phyloP scores from a whole-genome alignment of 2,888 invertebrate species.

The Flexamia atlantica region DNA sequence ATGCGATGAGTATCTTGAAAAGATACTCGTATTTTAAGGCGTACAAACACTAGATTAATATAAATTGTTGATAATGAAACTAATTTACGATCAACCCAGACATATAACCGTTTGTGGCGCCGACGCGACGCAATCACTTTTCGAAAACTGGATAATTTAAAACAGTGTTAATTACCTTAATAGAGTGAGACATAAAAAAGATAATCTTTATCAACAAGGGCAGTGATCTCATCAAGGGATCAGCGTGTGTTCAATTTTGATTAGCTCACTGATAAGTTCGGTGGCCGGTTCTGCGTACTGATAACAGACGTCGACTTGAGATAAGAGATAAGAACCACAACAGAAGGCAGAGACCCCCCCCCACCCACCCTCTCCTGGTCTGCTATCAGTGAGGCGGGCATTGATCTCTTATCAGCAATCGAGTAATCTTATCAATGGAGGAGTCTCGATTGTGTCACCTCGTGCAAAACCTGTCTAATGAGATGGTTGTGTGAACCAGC shows the following conservation, averaged over 20 bases:
- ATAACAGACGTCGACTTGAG: neutral
- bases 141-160: too few relatives aligned
- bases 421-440: neutral
- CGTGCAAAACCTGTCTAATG: neutral
- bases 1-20: too few relatives aligned
- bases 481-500: too few relatives aligned
- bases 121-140: too few relatives aligned
- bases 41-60: too few relatives aligned
- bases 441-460: slow-evolving; percentile 9
- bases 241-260: neutral
- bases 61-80: too few relatives aligned
- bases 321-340: slow-evolving; percentile 4
- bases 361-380: neutral
- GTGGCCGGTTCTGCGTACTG: slow-evolving; percentile 15
- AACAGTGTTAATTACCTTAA: too few relatives aligned
- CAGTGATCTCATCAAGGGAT: neutral
- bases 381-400: neutral
- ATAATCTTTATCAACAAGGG: neutral
- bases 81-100: too few relatives aligned
- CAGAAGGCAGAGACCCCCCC: neutral
- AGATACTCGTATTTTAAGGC: too few relatives aligned
- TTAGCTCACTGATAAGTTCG: neutral
- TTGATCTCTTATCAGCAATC: slow-evolving; percentile 12
- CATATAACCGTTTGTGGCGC: too few relatives aligned
- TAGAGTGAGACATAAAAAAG: too few relatives aligned